Percentiles rank a stretch among this genome's conserved stretches.
phyloP scores from a whole-genome alignment of 2,888 invertebrate species.

The Dryomyza anilis region DNA sequence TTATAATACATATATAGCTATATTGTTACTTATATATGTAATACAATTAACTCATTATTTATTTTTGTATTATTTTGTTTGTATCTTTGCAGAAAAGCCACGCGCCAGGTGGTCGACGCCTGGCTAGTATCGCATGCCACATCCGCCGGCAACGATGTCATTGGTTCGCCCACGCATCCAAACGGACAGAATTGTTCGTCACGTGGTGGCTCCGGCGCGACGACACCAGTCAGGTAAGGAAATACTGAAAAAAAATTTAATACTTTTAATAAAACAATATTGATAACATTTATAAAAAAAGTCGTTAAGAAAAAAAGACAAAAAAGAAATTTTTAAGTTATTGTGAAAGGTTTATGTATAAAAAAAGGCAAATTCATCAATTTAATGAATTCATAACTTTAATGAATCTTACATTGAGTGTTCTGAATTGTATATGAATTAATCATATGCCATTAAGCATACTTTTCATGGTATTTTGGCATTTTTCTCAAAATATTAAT shows the following conservation, averaged over 20 bases:
- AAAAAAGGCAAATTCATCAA: too few relatives aligned
- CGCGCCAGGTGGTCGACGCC: conserved; percentile 88
- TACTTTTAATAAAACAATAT: neutral
- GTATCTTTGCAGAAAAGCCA: conserved; percentile 75
- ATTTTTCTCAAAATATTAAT: too few relatives aligned
- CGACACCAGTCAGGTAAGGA: conserved; percentile 84
- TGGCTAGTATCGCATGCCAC: conserved; percentile 91
- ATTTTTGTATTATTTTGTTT: conserved; percentile 6
- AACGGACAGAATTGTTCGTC: conserved; percentile 65
- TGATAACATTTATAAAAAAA: neutral
- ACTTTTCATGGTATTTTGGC: too few relatives aligned
- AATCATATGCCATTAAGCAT: too few relatives aligned
- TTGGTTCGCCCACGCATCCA: conserved; percentile 65
- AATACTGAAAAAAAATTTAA: conserved; percentile 9
- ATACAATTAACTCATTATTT: neutral
- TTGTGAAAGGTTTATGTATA: neutral
- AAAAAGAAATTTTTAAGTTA: too few relatives aligned
- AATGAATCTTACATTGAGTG: too few relatives aligned
- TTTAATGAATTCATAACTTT: too few relatives aligned
- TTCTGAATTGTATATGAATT: too few relatives aligned
- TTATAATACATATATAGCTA: too few relatives aligned
- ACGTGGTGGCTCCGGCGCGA: conserved; percentile 82
- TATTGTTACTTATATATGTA: too few relatives aligned
- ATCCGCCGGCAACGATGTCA: conserved; percentile 61
- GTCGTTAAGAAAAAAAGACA: too few relatives aligned